These are phyloP conservation scores for Drosophila arawakana DNA, from an alignment of 1,140 invertebrate species.

Conservation along the genomic window DNA sequence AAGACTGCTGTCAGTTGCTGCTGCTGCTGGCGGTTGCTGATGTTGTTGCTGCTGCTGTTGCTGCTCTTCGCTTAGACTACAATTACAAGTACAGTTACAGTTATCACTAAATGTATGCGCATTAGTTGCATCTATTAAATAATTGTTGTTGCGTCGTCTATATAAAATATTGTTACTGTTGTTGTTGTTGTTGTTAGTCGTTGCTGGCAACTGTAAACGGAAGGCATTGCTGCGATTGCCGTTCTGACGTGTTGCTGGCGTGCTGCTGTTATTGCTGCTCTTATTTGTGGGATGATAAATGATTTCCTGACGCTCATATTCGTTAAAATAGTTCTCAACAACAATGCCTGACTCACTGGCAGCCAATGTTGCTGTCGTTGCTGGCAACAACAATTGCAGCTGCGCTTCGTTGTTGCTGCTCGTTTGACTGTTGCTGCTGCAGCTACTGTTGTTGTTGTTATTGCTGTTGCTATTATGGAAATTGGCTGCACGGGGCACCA, in stretches of 20 bases:
- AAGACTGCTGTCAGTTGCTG: slow-evolving; percentile 38
- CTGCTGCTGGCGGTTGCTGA: slow-evolving; percentile 33
- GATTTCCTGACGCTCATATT: slow-evolving; percentile 84
- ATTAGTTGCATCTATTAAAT: slow-evolving; percentile 70
- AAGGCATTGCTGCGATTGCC: slow-evolving; percentile 58
- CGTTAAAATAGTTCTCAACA: slow-evolving; percentile 83
- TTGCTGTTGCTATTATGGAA: slow-evolving; percentile 68
- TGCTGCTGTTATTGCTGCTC: slow-evolving; percentile 53
- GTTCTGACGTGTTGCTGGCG: slow-evolving; percentile 52
- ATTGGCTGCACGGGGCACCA: slow-evolving; percentile 78
- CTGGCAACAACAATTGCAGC: slow-evolving; percentile 39
- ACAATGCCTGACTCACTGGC: slow-evolving; percentile 63
- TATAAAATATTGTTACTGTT: slow-evolving; percentile 63
- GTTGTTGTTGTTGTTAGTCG: slow-evolving; percentile 53
- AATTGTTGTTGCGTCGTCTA: slow-evolving; percentile 67
- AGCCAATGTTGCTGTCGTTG: slow-evolving; percentile 35
- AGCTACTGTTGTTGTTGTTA: slow-evolving; percentile 21
- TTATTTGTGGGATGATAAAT: slow-evolving; percentile 78
- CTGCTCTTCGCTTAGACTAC: slow-evolving; percentile 65
- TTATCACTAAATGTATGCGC: slow-evolving; percentile 81
- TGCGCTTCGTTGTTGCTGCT: slow-evolving; percentile 26
- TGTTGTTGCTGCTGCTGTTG: slow-evolving; percentile 30
- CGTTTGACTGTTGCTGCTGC: slow-evolving; percentile 32
- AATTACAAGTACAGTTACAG: slow-evolving; percentile 82
- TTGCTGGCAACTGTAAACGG: slow-evolving; percentile 69